Conservation (phyloP, 2,113 vertebrate species). For the Rousettus leschenaultii region DNA sequence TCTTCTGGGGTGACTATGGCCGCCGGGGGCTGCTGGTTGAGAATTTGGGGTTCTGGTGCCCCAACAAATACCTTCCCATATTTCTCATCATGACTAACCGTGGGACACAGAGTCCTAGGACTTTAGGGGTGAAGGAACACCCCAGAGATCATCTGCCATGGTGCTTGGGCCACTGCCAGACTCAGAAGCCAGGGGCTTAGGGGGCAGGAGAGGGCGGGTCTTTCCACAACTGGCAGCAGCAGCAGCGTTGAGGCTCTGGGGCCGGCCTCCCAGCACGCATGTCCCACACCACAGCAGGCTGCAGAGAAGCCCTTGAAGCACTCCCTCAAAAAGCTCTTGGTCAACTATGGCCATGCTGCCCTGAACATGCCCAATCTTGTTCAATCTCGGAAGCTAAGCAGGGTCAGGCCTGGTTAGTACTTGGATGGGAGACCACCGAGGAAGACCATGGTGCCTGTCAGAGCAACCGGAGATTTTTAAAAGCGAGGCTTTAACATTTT, state of each 20-base stretch:
- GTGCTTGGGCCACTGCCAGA: not conserved
- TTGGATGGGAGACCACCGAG: too few relatives aligned
- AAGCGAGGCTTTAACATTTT: not conserved
- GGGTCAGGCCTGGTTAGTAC: too few relatives aligned
- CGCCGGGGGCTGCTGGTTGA: not conserved
- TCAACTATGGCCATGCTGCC: too few relatives aligned
- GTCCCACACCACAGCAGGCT: rapidly evolving
- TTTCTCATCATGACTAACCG: not conserved
- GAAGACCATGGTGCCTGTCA: too few relatives aligned
- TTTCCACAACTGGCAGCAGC: not conserved
- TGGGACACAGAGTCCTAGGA: not conserved
- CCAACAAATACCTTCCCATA: not conserved
- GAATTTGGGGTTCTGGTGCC: not conserved
- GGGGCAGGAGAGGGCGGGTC: not conserved
- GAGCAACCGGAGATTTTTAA: too few relatives aligned
- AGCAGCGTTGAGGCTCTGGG: not conserved
- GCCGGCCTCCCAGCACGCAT: rapidly evolving
- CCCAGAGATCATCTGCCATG: not conserved
- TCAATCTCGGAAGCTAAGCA: too few relatives aligned
- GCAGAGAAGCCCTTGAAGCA: not conserved
- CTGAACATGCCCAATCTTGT: too few relatives aligned
- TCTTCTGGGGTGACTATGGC: not conserved
- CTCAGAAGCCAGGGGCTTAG: not conserved
- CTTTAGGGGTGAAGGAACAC: not conserved
- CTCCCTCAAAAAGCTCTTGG: not conserved